Evolutionary conservation across 2,113 vertebrate species (phyloP).

Genomic region (Tichodroma muraria): DNA sequence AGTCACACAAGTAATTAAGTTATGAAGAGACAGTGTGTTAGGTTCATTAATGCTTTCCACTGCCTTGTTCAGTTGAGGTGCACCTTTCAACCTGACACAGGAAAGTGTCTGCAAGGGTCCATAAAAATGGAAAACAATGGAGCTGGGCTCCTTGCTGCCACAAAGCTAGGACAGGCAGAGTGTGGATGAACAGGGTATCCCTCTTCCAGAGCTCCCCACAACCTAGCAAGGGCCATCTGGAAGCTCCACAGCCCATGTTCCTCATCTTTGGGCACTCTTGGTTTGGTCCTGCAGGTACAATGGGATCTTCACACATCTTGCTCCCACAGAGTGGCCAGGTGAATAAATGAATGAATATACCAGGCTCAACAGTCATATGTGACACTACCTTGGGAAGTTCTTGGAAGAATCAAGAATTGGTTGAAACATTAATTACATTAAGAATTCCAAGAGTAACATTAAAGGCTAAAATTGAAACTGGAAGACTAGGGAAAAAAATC

Average conservation of each 20-base stretch:
- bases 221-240: not conserved
- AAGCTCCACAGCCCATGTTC: not conserved
- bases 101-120: not conserved
- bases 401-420: not conserved
- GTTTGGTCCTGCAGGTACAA: not conserved
- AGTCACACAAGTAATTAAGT: constrained; percentile 64
- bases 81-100: not conserved
- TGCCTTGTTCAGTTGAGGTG: not conserved
- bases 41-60: constrained; percentile 6
- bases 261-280: not conserved
- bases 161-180: not conserved
- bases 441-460: not conserved
- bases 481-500: not conserved
- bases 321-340: not conserved
- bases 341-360: not conserved
- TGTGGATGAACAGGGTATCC: not conserved
- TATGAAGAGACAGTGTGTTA: constrained; percentile 43
- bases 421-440: not conserved
- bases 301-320: not conserved
- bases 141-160: not conserved
- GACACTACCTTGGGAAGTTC: not conserved
- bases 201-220: not conserved
- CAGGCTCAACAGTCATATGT: not conserved
- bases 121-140: not conserved
- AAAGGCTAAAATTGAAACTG: not conserved